Conservation (phyloP, 2,888 invertebrate genomes). For the Beris morrisii region DNA sequence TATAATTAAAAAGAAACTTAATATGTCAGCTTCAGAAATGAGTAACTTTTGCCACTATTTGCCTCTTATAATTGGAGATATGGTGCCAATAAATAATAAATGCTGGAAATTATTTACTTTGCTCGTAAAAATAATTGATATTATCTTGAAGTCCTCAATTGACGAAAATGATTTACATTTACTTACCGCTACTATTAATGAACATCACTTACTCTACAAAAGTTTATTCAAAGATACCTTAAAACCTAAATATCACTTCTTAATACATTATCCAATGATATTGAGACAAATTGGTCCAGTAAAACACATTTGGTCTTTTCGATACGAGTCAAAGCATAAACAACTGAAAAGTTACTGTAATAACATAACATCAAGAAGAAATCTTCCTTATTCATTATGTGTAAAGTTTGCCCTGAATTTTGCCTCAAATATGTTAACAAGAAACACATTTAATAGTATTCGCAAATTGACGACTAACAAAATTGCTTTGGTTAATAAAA, state of each 20-base stretch:
- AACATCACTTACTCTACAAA: not conserved
- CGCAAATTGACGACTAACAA: too few species aligned
- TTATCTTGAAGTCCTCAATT: constrained; percentile 1
- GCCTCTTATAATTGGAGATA: constrained; percentile 28
- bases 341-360: too few species aligned
- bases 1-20: constrained; percentile 21
- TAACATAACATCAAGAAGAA: too few species aligned
- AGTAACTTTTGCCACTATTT: constrained; percentile 26
- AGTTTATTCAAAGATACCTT: constrained; percentile 5
- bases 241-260: constrained; percentile 18
- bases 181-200: not conserved
- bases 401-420: too few species aligned
- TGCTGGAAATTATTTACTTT: constrained; percentile 10
- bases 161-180: constrained; percentile 1
- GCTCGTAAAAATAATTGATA: constrained; percentile 14
- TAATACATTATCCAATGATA: not conserved
- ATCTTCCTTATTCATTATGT: too few species aligned
- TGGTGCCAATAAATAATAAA: constrained; percentile 26
- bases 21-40: constrained; percentile 25
- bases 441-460: too few species aligned
- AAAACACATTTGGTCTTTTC: too few species aligned
- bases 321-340: too few species aligned
- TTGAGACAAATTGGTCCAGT: too few species aligned
- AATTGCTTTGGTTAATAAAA: too few species aligned
- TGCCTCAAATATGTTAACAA: too few species aligned